Conservation (phyloP, 92 coral and sea anemone species). For the Paramuricea clavata region DNA sequence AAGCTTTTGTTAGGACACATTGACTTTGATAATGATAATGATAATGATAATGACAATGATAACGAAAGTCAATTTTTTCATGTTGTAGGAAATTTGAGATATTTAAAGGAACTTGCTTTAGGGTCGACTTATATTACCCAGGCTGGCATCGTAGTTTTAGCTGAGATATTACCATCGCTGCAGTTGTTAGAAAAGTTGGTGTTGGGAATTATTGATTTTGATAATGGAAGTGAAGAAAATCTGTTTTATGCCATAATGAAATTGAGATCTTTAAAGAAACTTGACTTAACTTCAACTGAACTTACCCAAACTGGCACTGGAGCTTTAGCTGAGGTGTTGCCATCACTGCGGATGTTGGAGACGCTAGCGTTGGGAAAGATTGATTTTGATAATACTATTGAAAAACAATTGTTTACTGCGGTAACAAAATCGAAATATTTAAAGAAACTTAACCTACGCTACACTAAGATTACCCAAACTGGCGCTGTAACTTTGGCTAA, state of each 20-base stretch:
- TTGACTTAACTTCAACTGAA: neutral
- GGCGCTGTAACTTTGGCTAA: neutral
- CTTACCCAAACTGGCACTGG: neutral
- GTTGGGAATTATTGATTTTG: neutral
- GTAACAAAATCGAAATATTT: neutral
- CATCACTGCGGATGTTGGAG: constrained; percentile 24
- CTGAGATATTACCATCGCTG: constrained; percentile 25
- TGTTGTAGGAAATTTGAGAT: neutral
- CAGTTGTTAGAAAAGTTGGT: neutral
- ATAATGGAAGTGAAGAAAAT: neutral
- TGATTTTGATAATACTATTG: neutral
- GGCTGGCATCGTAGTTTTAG: neutral
- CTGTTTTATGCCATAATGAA: neutral
- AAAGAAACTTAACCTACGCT: neutral
- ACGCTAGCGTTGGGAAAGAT: neutral
- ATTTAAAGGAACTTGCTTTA: neutral
- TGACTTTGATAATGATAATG: too few species aligned
- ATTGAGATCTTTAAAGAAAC: constrained; percentile 12
- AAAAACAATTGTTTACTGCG: neutral
- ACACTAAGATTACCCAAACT: neutral
- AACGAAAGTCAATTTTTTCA: neutral
- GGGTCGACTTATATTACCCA: neutral
- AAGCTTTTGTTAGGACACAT: neutral
- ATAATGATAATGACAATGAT: too few species aligned
- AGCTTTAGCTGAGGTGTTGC: neutral